These are phyloP conservation scores for Varanus komodoensis DNA, from an alignment of 2,113 vertebrate genomes.

Conservation along the genomic window DNA sequence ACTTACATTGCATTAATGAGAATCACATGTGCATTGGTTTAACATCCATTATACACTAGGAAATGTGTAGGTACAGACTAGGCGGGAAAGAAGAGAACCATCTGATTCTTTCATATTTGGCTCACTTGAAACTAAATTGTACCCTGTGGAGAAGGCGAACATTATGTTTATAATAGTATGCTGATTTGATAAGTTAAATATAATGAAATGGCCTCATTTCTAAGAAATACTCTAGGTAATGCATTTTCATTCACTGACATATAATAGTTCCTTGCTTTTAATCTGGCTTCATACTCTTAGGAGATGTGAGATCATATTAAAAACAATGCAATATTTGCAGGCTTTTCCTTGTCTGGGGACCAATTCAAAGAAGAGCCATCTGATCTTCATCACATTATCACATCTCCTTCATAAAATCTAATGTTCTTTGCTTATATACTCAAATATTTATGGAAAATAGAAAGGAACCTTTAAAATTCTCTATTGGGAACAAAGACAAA, in stretches of 20 bases:
- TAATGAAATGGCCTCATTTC: conserved; percentile 44
- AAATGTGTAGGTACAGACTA: conserved; percentile 1
- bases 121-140: conserved; percentile 12
- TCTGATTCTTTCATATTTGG: neutral
- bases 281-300: conserved; percentile 58
- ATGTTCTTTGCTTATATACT: neutral
- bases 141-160: conserved; percentile 18
- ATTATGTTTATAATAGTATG: conserved; percentile 49
- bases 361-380: neutral
- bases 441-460: conserved; percentile 37
- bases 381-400: conserved; percentile 14
- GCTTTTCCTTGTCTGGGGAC: conserved; percentile 33
- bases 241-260: conserved; percentile 59
- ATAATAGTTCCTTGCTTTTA: conserved; percentile 63
- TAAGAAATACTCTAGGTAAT: conserved; percentile 51
- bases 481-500: neutral
- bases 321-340: conserved; percentile 48
- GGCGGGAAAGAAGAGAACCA: neutral
- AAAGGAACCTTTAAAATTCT: neutral
- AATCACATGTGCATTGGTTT: conserved; percentile 5
- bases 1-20: neutral
- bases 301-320: conserved; percentile 52
- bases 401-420: neutral
- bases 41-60: conserved; percentile 13
- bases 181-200: conserved; percentile 49